Evolutionary conservation across 2,797 vertebrate species (phyloP), one percentile per base, ranked within the genome.

Genomic region (Gymnoscopelus braueri): DNA sequence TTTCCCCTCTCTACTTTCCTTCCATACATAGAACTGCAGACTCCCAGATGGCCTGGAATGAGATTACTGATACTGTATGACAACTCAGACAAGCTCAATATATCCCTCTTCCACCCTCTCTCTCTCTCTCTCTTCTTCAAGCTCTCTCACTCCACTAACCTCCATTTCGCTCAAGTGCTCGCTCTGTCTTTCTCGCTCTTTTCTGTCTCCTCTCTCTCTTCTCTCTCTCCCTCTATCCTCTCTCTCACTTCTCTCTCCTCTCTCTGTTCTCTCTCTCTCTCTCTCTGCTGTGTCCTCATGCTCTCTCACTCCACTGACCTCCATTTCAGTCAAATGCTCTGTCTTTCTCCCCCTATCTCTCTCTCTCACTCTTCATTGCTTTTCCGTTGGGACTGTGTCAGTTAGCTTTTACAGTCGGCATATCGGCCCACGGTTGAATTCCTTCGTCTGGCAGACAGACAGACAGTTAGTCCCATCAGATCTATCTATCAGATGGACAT

Each of bases 51-150:
- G 73, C 48, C 74, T n/a, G 55, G 56, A 35, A 66, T 32, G 80
- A 57, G 75, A 89, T 87, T 83, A 83, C 74, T 82, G 67, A 87
- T 78, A 44, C 8, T 44, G 39, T 44, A 76, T 59, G 72, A 74
- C 2, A 71, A 54, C 49, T 63, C 19, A 80, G 62, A 69, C 61
- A 49, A 66, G 55, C 65, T 77, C 48, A 54, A 54, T 75, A 15
- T 67, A 39, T 61, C 65, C 64, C 47, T 29, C 59, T 29, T 57
- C 60, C 63, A 62, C 63, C 24, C 32, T 63, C 61, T 67, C 54
- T n/a, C 32, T 53, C 56, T 62, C 14, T 48, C 55, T 8, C 49
- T 44, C 39, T 32, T 14, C 58, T 61, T 32, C 23, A n/a, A 32
- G 12, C 23, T 63, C 44, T 56, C 39, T 71, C 64, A 29, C 35